phyloP scores from a whole-genome alignment of 2,888 invertebrate species.

The Drosophila anceps region DNA sequence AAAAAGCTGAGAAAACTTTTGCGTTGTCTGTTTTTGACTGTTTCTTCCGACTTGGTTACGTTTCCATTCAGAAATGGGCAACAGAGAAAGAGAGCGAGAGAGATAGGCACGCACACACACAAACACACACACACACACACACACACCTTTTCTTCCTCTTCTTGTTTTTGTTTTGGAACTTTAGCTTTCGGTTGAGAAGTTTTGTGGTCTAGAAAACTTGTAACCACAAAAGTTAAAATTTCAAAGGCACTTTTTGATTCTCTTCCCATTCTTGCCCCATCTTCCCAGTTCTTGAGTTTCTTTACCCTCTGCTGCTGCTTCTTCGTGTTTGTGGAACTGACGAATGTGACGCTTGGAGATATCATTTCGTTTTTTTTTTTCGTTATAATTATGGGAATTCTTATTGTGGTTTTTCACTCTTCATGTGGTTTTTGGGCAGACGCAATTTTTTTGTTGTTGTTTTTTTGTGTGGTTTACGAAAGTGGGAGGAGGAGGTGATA shows the following conservation, averaged over 20 bases:
- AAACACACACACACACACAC: slow-evolving; percentile 32
- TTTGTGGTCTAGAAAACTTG: slow-evolving; percentile 77
- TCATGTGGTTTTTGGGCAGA: slow-evolving; percentile 62
- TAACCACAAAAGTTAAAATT: slow-evolving; percentile 65
- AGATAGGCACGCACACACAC: slow-evolving; percentile 22
- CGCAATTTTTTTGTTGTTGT: slow-evolving; percentile 46
- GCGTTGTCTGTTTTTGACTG: slow-evolving; percentile 54
- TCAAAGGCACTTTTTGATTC: slow-evolving; percentile 60
- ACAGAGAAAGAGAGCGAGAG: slow-evolving; percentile 31
- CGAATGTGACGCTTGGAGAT: slow-evolving; percentile 70
- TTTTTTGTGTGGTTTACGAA: slow-evolving; percentile 2
- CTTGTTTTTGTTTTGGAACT: slow-evolving; percentile 61
- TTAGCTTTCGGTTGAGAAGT: slow-evolving; percentile 67
- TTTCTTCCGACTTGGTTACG: slow-evolving; percentile 44
- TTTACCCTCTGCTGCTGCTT: slow-evolving; percentile 19
- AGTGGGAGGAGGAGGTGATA: slow-evolving; percentile 8
- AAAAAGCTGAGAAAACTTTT: slow-evolving; percentile 70
- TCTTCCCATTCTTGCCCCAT: slow-evolving; percentile 28
- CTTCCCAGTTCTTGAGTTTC: slow-evolving; percentile 26
- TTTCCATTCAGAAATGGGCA: slow-evolving; percentile 35
- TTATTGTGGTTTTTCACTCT: slow-evolving; percentile 77
- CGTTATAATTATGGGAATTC: slow-evolving; percentile 78
- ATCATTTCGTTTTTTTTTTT: slow-evolving; percentile 66
- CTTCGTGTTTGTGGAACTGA: slow-evolving; percentile 49
- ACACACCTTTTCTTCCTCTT: slow-evolving; percentile 30